Base-by-base conservation (phyloP, 2,113 vertebrate genomes). In the Takifugu bimaculatus region DNA sequence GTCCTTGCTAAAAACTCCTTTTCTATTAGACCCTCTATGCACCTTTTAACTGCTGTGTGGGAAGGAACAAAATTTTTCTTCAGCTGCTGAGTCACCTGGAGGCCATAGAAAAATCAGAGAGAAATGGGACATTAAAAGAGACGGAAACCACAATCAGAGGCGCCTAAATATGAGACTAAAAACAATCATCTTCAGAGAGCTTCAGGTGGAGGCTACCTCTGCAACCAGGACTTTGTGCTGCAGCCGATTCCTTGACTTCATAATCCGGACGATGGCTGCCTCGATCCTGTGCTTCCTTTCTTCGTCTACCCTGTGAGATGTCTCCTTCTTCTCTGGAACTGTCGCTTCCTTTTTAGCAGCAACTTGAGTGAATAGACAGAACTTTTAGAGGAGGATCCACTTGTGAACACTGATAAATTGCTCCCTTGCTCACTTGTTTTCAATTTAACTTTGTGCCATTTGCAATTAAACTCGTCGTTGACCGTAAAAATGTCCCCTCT, bases 11-110 rank as follows among this genome's bases (percentile, higher is more conserved):
- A 92, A 92, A 98, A 98, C 87, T 98, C 95, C 92, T 96, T 93
- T 91, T 98, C 96, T 94, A 98, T 98, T 90, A 98, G 94, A 96
- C 94, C 95, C 93, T 98, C 96, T 88, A 98, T 98, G 84, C 96
- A 94, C 80, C 97, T 98, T 92, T 98, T 98, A 92, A 98, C 98
- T 80, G 98, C 94, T 92, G 98, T 94, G 65, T 96, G 95, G 83
- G 94, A 98, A 85, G 96, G 96, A 85, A 97, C 90, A 89, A 98
- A 98, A 88, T 95, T 93, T 53, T 94, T 91, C 80, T 93, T 94
- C 83, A 98, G 91, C 87, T 98, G 96, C 85, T 98, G 95, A 88
- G 96, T 98, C 85, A 98, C 95, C 96, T 98, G 77, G 50, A 81
- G 80, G 26, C 20, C 20, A 20, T 25, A 50, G 42, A 61, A 65